phyloP scores from a whole-genome alignment of 1,140 invertebrate species.

The Onthophagus taurus region DNA sequence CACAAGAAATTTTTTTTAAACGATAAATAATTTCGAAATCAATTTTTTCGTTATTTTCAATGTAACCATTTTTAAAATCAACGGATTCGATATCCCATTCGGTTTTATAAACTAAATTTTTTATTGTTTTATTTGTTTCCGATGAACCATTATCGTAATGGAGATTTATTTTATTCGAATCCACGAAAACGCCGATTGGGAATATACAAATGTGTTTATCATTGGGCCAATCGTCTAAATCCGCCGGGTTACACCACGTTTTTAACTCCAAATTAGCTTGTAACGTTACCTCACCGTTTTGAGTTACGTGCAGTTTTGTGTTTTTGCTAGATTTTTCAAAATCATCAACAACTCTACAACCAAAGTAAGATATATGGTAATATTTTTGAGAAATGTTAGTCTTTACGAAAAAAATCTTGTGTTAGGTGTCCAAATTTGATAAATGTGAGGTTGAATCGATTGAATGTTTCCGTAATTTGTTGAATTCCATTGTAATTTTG shows the following conservation, averaged over 20 bases:
- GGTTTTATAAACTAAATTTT: too few relatives aligned
- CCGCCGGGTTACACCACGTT: slow-evolving; percentile 22
- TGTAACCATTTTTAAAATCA: too few relatives aligned
- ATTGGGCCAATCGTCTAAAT: slow-evolving; percentile 29
- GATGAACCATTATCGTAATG: too few relatives aligned
- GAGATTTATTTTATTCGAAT: too few relatives aligned
- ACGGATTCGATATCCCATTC: too few relatives aligned
- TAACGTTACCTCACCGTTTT: slow-evolving; percentile 25
- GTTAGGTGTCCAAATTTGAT: slow-evolving; percentile 39
- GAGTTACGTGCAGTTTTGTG: not conserved
- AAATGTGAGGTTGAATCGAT: slow-evolving; percentile 24
- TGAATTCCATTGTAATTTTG: slow-evolving; percentile 36
- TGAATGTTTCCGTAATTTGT: slow-evolving; percentile 31
- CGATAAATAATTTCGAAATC: slow-evolving; percentile 14
- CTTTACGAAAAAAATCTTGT: too few relatives aligned
- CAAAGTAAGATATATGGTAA: too few relatives aligned
- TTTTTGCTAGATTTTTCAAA: too few relatives aligned
- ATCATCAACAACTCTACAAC: too few relatives aligned
- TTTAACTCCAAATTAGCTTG: slow-evolving; percentile 20
- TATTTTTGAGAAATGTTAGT: too few relatives aligned
- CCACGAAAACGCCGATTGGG: too few relatives aligned
- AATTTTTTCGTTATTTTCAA: not conserved
- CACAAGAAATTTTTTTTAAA: slow-evolving; percentile 21
- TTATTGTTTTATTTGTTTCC: too few relatives aligned
- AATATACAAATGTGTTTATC: slow-evolving; percentile 19